Evolutionary conservation across 2,888 invertebrate genomes (phyloP).

Genomic region (Tenthredo notha): DNA sequence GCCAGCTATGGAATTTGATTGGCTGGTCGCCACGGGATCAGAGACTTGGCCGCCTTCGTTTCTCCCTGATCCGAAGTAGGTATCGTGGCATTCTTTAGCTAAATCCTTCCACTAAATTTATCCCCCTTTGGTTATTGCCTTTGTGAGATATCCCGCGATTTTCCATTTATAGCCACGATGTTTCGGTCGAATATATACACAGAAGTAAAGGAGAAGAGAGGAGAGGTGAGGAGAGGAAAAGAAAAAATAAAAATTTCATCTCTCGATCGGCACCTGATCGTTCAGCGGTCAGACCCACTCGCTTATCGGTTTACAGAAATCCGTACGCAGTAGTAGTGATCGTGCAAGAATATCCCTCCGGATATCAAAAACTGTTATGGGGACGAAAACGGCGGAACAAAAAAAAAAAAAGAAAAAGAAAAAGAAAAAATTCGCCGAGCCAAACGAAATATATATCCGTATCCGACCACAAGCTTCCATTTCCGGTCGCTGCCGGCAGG

Average conservation of each 20-base stretch:
- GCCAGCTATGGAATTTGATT: constrained; percentile 69
- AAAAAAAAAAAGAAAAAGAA: constrained; percentile 30
- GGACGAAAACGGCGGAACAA: constrained; percentile 54
- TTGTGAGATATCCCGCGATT: constrained; percentile 22
- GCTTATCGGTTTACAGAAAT: constrained; percentile 1
- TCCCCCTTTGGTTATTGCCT: constrained; percentile 10
- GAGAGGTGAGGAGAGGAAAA: no score
- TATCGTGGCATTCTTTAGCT: constrained; percentile 17
- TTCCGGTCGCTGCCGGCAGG: constrained; percentile 77
- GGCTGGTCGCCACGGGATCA: constrained; percentile 69
- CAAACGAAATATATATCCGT: constrained; percentile 80
- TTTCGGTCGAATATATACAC: not conserved
- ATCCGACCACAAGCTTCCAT: constrained; percentile 81
- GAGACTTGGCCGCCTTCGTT: constrained; percentile 59
- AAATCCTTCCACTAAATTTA: constrained; percentile 39
- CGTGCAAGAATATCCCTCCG: constrained; percentile 68
- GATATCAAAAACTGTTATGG: constrained; percentile 74
- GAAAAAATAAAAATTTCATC: not conserved
- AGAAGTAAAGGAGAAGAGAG: not conserved
- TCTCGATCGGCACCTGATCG: constrained; percentile 13
- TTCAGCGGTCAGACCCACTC: not conserved
- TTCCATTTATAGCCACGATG: not conserved
- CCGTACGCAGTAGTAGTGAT: not conserved
- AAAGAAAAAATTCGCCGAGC: constrained; percentile 72
- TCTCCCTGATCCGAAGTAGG: constrained; percentile 5